phyloP scores from a whole-genome alignment of 2,888 invertebrate genomes.

The Trisateles emortualis region DNA sequence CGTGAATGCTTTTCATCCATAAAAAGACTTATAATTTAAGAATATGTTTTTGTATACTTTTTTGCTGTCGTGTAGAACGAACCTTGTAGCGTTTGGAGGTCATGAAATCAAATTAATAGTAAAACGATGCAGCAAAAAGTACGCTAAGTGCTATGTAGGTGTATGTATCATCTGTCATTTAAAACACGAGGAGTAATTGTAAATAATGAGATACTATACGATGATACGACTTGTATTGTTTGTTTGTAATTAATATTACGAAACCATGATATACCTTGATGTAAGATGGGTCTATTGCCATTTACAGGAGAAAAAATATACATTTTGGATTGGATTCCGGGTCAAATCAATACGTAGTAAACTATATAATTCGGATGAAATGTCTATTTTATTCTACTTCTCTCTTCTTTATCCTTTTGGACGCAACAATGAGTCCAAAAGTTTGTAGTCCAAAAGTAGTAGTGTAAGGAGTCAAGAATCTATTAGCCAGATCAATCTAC shows the following conservation, averaged over 20 bases:
- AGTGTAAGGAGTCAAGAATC: too few relatives aligned
- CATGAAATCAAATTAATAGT: constrained; percentile 57
- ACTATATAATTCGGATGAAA: too few relatives aligned
- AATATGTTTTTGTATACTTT: constrained; percentile 38
- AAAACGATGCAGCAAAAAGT: constrained; percentile 34
- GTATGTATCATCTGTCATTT: constrained; percentile 27
- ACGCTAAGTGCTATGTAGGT: constrained; percentile 16
- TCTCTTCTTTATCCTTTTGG: too few relatives aligned
- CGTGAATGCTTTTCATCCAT: constrained; percentile 46
- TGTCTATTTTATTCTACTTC: too few relatives aligned
- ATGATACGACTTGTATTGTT: constrained; percentile 2
- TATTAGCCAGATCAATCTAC: too few relatives aligned
- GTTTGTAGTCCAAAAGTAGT: too few relatives aligned
- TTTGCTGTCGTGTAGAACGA: constrained; percentile 39
- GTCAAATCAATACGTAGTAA: too few relatives aligned
- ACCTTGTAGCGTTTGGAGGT: constrained; percentile 58
- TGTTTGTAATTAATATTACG: constrained; percentile 1
- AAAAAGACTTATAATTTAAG: constrained; percentile 33
- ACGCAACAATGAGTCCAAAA: too few relatives aligned
- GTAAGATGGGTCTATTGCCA: too few relatives aligned
- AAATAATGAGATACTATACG: constrained; percentile 1
- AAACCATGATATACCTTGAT: background rate
- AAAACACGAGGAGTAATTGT: constrained; percentile 18
- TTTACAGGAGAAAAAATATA: too few relatives aligned
- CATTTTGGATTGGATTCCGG: too few relatives aligned